Evolutionary conservation across 2,113 vertebrate genomes (phyloP).

Genomic region (Ceyx melanurus): DNA sequence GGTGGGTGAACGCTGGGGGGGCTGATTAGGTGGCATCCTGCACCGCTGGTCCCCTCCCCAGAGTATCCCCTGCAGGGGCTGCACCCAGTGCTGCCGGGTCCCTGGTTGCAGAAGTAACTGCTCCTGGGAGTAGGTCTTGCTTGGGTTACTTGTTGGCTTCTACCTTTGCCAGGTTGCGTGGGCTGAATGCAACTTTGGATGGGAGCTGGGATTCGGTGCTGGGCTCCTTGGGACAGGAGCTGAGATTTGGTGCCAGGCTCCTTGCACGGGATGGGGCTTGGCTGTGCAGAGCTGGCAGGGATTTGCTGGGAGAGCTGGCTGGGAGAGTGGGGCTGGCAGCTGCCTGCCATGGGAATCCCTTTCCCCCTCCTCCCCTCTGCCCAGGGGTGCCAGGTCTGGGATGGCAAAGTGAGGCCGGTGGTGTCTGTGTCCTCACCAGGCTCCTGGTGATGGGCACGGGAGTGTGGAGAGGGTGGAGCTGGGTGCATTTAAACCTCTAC

Average conservation of each 20-base stretch:
- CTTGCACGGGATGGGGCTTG: background rate
- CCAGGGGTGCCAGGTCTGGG: rapidly evolving
- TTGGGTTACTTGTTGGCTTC: background rate
- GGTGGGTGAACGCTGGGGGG: background rate
- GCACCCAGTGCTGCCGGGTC: background rate
- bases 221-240: background rate
- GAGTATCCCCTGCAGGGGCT: background rate
- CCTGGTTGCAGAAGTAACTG: background rate
- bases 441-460: background rate
- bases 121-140: rapidly evolving
- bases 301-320: background rate
- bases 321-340: background rate
- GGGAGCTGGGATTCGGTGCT: background rate
- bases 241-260: background rate
- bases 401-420: background rate
- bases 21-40: background rate
- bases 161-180: background rate
- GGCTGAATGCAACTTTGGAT: background rate
- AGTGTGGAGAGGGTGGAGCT: background rate
- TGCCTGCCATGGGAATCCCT: background rate
- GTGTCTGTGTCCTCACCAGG: background rate
- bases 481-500: rapidly evolving
- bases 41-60: too few species aligned
- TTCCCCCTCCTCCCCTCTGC: background rate
- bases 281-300: background rate